Evolutionary conservation across 2,888 invertebrate species (phyloP), one percentile per base, ranked within the genome.

Genomic region (Drosophila percnosoma): DNA sequence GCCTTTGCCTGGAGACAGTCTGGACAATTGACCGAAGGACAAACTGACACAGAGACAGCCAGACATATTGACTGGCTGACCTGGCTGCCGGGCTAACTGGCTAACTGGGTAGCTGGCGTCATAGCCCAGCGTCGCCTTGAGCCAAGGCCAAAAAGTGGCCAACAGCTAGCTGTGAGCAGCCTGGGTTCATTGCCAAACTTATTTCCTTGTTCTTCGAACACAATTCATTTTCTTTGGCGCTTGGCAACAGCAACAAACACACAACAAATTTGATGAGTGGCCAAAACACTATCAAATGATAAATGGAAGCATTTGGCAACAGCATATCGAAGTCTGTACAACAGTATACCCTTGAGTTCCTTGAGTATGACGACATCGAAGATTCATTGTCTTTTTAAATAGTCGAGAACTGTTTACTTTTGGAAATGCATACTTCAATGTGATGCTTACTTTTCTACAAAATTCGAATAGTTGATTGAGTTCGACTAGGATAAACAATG

Each of bases 171-270:
- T 45, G 45, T 45, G 40, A 31, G 15, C 42, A 68, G 73, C 73
- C 60, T 71, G 73, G 68, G 81, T 81, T 82, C 86, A 87, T 80
- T 86, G 83, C 83, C 83, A 78, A 87, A 82, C 76, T 70, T 82
- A 74, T 85, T 83, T 87, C 88, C 83, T 78, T 83, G 80, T 83
- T 81, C 85, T 79, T 85, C 15, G 78, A 62, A 68, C 72, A 67
- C 68, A 79, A 83, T 82, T 83, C 73, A 73, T 76, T 83, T 48
- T 34, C 67, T 55, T 21, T 49, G n/a, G n/a, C 45, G 54, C 59
- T 48, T 61, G 61, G 57, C 57, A 59, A 80, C 68, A 58, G 78
- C 69, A 76, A 73, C 71, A 67, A 73, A 75, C 75, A 68, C 49
- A 29, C 45, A 78, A 49, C 51, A 77, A 84, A 45, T 82, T 83